phyloP scores from a whole-genome alignment of 2,113 vertebrate genomes.

The Pomatostomus ruficeps region DNA sequence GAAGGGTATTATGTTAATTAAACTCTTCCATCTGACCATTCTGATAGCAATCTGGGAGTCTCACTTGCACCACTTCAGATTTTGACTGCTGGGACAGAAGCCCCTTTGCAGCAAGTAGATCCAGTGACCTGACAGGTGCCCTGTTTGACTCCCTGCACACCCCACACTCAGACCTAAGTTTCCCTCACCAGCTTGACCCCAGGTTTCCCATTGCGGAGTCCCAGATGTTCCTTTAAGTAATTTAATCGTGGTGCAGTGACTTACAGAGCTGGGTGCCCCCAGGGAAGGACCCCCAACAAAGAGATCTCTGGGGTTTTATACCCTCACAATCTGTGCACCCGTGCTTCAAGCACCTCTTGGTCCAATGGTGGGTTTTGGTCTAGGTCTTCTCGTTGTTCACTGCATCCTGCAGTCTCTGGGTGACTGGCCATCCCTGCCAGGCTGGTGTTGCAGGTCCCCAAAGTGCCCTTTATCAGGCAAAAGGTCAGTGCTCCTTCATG shows the following conservation, averaged over 20 bases:
- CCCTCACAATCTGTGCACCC: background rate
- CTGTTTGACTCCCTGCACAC: background rate
- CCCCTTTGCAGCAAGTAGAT: background rate
- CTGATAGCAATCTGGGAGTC: background rate
- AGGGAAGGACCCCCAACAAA: background rate
- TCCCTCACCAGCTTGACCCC: background rate
- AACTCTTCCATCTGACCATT: background rate
- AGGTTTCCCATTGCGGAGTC: background rate
- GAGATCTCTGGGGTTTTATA: background rate
- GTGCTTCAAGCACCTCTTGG: background rate
- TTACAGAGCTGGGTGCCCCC: background rate
- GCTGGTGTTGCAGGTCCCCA: background rate
- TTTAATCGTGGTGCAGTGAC: background rate
- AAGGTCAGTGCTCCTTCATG: background rate
- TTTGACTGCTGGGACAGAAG: background rate
- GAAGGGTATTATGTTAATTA: background rate
- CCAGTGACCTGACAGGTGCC: background rate
- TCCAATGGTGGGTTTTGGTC: background rate
- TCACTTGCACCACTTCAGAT: background rate
- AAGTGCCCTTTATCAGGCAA: background rate
- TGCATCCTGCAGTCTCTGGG: background rate
- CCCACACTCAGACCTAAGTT: background rate
- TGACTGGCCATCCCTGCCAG: background rate
- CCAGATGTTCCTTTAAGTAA: background rate
- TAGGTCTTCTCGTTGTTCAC: background rate